Evolutionary conservation across 2,113 vertebrate species (phyloP).

Genomic region (Amblyornis subalaris): DNA sequence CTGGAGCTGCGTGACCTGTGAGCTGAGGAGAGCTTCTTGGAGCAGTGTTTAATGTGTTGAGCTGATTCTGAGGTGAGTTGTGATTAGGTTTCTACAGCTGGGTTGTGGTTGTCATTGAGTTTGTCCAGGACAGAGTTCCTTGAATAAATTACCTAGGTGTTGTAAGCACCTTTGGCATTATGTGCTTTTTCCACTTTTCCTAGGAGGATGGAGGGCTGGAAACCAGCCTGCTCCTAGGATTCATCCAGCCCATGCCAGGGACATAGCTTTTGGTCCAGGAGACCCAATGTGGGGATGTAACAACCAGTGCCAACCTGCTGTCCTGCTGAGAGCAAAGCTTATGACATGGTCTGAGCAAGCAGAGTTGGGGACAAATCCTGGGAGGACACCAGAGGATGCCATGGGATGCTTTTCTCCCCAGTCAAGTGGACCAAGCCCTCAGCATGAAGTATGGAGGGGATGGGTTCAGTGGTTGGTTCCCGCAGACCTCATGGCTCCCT

Average conservation of each 20-base stretch:
- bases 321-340: background rate
- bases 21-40: background rate
- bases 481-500: fast-evolving
- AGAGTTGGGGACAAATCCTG: background rate
- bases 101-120: background rate
- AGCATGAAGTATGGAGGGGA: fast-evolving
- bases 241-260: background rate
- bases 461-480: fast-evolving
- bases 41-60: fast-evolving
- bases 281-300: background rate
- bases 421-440: background rate
- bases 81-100: background rate
- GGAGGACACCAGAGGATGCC: background rate
- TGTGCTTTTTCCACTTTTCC: background rate
- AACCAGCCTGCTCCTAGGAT: background rate
- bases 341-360: background rate
- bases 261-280: background rate
- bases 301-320: background rate
- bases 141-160: background rate
- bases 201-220: background rate
- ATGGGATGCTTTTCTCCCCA: background rate
- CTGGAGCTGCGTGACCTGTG: background rate
- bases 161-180: background rate
- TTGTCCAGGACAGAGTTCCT: background rate
- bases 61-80: background rate